These are phyloP conservation scores for Carassius gibelio DNA, from an alignment of 2,113 vertebrate genomes.

Conservation along the genomic window DNA sequence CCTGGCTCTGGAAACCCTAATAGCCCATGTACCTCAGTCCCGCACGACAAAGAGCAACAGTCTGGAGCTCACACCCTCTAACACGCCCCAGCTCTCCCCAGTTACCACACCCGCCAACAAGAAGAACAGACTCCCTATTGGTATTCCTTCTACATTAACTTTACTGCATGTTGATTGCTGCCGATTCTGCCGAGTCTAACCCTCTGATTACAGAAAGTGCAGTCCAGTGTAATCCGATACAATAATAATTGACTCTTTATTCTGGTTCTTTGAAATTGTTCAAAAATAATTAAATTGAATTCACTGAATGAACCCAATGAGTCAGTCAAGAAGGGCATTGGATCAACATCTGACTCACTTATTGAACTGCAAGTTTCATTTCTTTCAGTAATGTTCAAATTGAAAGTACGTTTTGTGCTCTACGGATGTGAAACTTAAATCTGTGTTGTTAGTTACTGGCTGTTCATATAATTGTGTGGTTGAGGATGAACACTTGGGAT, in stretches of 20 bases:
- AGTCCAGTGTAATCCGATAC: background rate
- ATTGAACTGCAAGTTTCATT: background rate
- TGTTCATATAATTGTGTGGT: background rate
- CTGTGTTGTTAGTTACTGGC: background rate
- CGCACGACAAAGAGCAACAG: constrained; percentile 91
- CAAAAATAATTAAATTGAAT: background rate
- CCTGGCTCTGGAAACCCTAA: constrained; percentile 90
- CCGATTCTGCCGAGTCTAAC: background rate
- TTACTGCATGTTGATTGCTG: constrained; percentile 1
- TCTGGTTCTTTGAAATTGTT: background rate
- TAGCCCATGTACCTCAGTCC: constrained; percentile 87
- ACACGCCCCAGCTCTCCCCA: constrained; percentile 92
- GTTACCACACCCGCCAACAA: constrained; percentile 95
- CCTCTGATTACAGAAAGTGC: background rate
- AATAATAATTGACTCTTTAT: background rate
- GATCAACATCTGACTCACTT: background rate
- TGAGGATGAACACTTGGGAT: background rate
- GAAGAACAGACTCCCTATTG: constrained; percentile 92
- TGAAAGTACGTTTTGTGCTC: background rate
- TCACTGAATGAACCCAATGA: background rate
- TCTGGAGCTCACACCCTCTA: constrained; percentile 92
- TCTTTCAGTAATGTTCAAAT: background rate
- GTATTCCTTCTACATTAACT: constrained; percentile 66
- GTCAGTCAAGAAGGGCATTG: background rate
- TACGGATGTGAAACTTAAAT: constrained; percentile 1